phyloP scores from a whole-genome alignment of 2,888 invertebrate genomes.

The Athetis lepigone region DNA sequence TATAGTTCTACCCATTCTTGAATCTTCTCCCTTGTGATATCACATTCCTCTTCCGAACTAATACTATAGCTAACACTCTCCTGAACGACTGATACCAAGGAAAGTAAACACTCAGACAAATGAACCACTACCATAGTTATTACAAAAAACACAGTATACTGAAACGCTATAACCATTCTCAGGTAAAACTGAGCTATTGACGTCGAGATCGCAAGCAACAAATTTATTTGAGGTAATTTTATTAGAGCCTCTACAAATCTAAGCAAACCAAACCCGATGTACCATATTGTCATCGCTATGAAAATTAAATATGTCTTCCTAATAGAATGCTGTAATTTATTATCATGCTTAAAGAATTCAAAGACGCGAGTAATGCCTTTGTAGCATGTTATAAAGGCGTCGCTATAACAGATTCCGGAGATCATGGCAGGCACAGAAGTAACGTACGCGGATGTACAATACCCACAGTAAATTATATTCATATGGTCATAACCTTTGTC shows the following conservation, averaged over 20 bases:
- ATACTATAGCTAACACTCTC: neutral
- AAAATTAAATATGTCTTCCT: conserved; percentile 11
- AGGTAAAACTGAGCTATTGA: neutral
- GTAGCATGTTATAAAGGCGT: conserved; percentile 9
- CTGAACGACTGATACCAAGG: neutral
- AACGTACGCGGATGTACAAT: neutral
- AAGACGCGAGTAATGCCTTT: neutral
- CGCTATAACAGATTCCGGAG: conserved; percentile 8
- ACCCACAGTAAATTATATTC: neutral
- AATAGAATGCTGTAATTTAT: neutral
- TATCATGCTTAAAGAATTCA: conserved; percentile 15
- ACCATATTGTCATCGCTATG: neutral
- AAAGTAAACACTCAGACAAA: conserved; percentile 5
- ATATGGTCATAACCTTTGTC: neutral
- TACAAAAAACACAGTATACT: neutral
- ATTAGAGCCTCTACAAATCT: neutral
- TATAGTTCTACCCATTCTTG: conserved; percentile 17
- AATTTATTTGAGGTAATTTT: neutral
- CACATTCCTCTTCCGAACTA: neutral
- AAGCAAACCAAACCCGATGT: neutral
- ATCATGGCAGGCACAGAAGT: neutral
- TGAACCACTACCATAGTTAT: conserved; percentile 1
- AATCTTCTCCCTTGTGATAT: conserved; percentile 5
- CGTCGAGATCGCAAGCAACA: neutral
- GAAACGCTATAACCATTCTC: neutral